These are phyloP conservation scores for Nomada hirtipes DNA, from an alignment of 2,888 invertebrate species.

Conservation along the genomic window DNA sequence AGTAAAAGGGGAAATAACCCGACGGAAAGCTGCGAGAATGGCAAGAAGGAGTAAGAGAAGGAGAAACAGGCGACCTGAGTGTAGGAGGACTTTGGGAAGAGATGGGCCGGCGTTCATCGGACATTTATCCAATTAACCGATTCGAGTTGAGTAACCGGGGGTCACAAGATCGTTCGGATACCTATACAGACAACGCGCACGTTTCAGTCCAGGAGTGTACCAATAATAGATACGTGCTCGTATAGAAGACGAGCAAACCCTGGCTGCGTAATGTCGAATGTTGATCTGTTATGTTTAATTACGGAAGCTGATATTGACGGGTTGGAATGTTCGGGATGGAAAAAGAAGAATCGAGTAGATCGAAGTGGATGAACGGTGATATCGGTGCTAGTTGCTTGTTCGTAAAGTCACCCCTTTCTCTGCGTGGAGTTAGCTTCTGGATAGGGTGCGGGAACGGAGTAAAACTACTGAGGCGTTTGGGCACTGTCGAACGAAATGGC, in stretches of 20 bases:
- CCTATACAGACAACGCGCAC: conserved; percentile 59
- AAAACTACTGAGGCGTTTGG: conserved; percentile 76
- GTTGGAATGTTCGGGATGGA: conserved; percentile 78
- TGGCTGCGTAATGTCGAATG: conserved; percentile 77
- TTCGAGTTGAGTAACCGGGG: conserved; percentile 77
- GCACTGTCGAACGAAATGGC: conserved; percentile 83
- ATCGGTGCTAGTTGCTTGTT: conserved; percentile 75
- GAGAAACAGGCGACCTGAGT: conserved; percentile 69
- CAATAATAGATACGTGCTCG: conserved; percentile 52
- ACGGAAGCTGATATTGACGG: conserved; percentile 83
- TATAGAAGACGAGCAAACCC: conserved; percentile 36
- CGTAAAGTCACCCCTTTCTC: conserved; percentile 82
- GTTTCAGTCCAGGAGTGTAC: conserved; percentile 48
- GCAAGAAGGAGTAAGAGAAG: conserved; percentile 65
- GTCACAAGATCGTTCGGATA: conserved; percentile 72
- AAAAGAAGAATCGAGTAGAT: conserved; percentile 39
- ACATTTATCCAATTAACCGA: conserved; percentile 84
- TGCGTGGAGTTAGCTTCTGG: conserved; percentile 67
- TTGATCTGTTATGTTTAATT: conserved; percentile 84
- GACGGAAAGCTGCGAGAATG: conserved; percentile 64
- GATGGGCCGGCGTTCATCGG: conserved; percentile 79
- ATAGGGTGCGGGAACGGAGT: conserved; percentile 70
- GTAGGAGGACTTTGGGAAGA: conserved; percentile 63
- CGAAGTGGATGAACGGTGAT: conserved; percentile 47
- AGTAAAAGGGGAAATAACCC: conserved; percentile 69